A percentile compares a stretch with the other conserved stretches of the same genome.
Conservation (phyloP, 1,140 invertebrate species). For the Theocolax elegans region DNA sequence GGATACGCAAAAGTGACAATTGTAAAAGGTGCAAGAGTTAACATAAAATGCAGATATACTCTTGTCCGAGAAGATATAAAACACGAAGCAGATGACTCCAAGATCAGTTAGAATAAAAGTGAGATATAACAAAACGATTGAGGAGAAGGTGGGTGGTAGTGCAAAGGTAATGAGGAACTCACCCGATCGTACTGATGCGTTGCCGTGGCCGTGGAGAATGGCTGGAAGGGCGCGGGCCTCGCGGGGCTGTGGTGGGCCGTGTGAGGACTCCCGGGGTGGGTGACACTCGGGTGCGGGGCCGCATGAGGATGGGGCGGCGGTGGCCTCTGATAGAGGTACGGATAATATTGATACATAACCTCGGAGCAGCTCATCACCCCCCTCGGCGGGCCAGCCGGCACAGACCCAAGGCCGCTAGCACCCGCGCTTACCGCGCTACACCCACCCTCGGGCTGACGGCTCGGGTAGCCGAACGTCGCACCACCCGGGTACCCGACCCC, state of each 20-base stretch:
- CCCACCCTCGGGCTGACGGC: conserved; percentile 60
- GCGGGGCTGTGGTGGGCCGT: conserved; percentile 65
- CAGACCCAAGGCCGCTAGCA: conserved; percentile 18
- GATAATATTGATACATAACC: conserved; percentile 74
- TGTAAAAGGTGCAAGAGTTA: no score
- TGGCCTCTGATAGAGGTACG: conserved; percentile 71
- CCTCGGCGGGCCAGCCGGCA: conserved; percentile 65
- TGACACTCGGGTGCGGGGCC: conserved; percentile 55
- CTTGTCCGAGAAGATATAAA: no score
- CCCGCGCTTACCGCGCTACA: background rate
- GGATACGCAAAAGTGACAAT: no score
- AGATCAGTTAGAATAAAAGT: no score
- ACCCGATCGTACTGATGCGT: conserved; percentile 70
- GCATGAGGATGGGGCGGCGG: conserved; percentile 65
- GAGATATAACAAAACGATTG: no score
- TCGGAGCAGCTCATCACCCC: conserved; percentile 72
- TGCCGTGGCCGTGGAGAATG: conserved; percentile 61
- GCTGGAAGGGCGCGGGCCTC: conserved; percentile 65
- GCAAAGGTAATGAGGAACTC: no score
- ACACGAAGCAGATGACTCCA: no score
- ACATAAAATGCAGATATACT: no score
- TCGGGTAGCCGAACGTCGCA: conserved; percentile 64
- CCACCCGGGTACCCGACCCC: conserved; percentile 51
- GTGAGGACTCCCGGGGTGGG: conserved; percentile 55
- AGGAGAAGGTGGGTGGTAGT: no score